phyloP scores from a whole-genome alignment of 2,113 vertebrate genomes.

The Brachionichthys hirsutus region DNA sequence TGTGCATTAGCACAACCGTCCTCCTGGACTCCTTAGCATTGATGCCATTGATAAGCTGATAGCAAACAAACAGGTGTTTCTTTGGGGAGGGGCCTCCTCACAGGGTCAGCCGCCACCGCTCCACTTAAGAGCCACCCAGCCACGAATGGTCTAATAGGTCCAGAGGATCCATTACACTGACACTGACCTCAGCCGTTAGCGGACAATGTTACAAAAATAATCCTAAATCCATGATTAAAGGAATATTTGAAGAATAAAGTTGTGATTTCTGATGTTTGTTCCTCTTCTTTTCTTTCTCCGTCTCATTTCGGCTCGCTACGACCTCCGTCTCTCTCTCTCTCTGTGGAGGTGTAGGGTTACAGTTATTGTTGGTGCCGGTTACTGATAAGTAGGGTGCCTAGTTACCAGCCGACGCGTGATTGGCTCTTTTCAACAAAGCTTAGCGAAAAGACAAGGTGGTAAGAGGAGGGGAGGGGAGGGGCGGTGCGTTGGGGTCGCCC shows the following conservation, averaged over 20 bases:
- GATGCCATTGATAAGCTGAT: constrained; percentile 46
- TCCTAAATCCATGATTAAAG: background rate
- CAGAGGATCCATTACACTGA: constrained; percentile 59
- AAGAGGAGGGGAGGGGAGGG: constrained; percentile 8
- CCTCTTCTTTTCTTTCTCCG: constrained; percentile 5
- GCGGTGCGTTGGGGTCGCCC: constrained; percentile 31
- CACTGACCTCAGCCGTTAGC: constrained; percentile 27
- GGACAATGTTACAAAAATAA: no score
- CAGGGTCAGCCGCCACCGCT: constrained; percentile 40
- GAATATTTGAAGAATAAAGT: background rate
- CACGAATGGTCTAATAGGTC: constrained; percentile 66
- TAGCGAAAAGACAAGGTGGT: constrained; percentile 6
- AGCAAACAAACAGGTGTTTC: constrained; percentile 45
- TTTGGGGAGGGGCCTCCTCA: constrained; percentile 24
- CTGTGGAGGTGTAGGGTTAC: constrained; percentile 67
- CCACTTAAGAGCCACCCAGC: constrained; percentile 65
- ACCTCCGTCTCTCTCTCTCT: constrained; percentile 40
- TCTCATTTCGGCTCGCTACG: constrained; percentile 37
- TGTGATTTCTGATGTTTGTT: constrained; percentile 19
- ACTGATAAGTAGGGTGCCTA: constrained; percentile 78
- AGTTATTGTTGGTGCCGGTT: constrained; percentile 73
- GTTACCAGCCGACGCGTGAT: constrained; percentile 66
- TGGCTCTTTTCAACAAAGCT: constrained; percentile 70
- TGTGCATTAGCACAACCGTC: no score
- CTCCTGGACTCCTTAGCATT: constrained; percentile 8